These are phyloP conservation scores for Pristionchus arcanus DNA, from an alignment of 2,888 invertebrate species.

Conservation along the genomic window DNA sequence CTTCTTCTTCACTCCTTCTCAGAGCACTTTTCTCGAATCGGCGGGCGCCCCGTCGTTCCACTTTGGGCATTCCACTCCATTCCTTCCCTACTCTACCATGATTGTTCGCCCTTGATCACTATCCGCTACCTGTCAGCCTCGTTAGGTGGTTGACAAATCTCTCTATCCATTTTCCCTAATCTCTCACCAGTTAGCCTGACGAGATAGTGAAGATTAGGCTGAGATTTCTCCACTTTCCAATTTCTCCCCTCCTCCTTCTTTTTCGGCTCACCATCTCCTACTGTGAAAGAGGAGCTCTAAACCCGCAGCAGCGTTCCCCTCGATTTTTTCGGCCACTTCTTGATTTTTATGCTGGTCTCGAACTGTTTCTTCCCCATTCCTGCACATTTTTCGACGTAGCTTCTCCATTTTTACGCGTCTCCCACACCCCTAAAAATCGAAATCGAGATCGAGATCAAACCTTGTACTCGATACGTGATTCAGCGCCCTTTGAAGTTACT, in stretches of 20 bases:
- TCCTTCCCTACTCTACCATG: constrained; percentile 8
- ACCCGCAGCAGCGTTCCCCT: not conserved
- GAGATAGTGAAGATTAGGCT: too few relatives aligned
- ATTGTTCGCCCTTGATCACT: constrained; percentile 44
- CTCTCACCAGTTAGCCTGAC: not conserved
- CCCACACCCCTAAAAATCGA: not conserved
- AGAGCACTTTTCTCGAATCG: not conserved
- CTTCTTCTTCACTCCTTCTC: not conserved
- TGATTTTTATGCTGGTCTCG: not conserved
- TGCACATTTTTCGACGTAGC: not conserved
- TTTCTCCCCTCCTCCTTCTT: not conserved
- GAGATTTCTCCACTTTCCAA: not conserved
- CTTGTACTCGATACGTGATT: not conserved
- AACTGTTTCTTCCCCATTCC: not conserved
- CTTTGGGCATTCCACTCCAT: not conserved
- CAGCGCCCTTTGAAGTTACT: not conserved
- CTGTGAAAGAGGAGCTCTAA: not conserved
- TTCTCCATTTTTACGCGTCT: not conserved
- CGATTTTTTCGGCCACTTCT: not conserved
- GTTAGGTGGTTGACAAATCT: not conserved
- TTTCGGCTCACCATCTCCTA: constrained; percentile 4
- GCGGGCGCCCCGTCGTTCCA: not conserved
- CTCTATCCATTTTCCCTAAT: not conserved
- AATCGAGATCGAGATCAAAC: not conserved
- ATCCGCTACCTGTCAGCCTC: not conserved